phyloP scores from a whole-genome alignment of 1,140 invertebrate genomes.

The Meloidogyne exigua region DNA sequence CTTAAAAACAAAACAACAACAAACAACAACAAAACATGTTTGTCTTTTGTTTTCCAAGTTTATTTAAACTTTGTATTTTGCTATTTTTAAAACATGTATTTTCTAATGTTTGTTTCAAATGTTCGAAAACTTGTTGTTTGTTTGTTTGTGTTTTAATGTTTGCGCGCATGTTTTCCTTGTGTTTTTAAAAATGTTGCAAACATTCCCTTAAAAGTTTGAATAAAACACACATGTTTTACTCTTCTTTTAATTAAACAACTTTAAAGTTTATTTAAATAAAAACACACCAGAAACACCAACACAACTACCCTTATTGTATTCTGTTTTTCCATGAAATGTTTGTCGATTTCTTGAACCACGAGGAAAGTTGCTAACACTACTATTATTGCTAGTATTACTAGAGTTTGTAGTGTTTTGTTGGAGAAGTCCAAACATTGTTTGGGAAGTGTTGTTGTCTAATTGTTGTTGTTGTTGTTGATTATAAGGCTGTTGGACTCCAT shows the following conservation, averaged over 20 bases:
- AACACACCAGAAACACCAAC: background rate
- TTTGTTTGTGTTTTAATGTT: too few relatives aligned
- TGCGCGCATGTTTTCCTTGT: too few relatives aligned
- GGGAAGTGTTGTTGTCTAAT: slow-evolving; percentile 12
- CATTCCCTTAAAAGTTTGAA: too few relatives aligned
- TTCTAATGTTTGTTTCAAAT: too few relatives aligned
- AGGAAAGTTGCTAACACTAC: slow-evolving; percentile 49
- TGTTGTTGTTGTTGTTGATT: slow-evolving; percentile 14
- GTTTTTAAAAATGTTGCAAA: too few relatives aligned
- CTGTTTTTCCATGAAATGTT: slow-evolving; percentile 63
- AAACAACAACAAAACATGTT: too few relatives aligned
- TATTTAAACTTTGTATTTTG: too few relatives aligned
- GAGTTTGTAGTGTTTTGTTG: slow-evolving; percentile 24
- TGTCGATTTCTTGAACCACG: slow-evolving; percentile 59
- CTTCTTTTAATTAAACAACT: background rate
- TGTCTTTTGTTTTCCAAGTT: too few relatives aligned
- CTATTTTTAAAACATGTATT: too few relatives aligned
- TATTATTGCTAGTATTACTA: slow-evolving; percentile 24
- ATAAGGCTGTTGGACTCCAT: slow-evolving; percentile 4
- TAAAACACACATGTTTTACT: too few relatives aligned
- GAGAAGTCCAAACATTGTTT: slow-evolving; percentile 13
- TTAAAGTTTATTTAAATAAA: background rate
- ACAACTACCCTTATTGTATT: slow-evolving; percentile 53
- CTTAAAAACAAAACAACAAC: too few relatives aligned
- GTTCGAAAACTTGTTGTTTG: too few relatives aligned